A percentile compares a stretch with the other conserved stretches of the same genome.
Conservation (phyloP, 2,888 invertebrate species). For the Dolichomitus sp. region DNA sequence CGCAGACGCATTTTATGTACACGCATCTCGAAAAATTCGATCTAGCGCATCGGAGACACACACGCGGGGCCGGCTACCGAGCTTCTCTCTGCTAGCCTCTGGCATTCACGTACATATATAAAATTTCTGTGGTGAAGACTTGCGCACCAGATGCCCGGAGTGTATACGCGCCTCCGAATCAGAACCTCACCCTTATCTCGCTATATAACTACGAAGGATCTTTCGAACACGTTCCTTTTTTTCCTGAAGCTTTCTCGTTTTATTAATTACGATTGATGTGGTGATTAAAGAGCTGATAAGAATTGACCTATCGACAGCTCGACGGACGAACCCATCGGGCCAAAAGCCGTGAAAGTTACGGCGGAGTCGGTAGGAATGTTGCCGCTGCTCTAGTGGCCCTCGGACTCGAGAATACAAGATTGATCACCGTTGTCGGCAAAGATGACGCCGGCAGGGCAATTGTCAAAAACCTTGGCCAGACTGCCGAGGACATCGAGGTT, state of each 20-base stretch:
- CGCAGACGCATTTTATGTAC: constrained; percentile 10
- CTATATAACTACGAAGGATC: background rate
- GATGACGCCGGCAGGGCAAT: constrained; percentile 80
- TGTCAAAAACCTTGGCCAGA: constrained; percentile 76
- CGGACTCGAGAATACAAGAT: constrained; percentile 86
- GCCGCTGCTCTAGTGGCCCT: constrained; percentile 94
- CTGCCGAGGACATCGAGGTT: constrained; percentile 74
- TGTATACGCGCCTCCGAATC: constrained; percentile 22
- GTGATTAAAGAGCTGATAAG: background rate
- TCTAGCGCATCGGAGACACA: constrained; percentile 34
- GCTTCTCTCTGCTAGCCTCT: constrained; percentile 36
- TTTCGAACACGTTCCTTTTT: background rate
- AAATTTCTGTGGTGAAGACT: constrained; percentile 29
- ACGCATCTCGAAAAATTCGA: constrained; percentile 39
- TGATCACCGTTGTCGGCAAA: constrained; percentile 82
- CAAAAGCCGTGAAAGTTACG: constrained; percentile 89
- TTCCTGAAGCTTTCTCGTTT: background rate
- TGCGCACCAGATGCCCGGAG: constrained; percentile 25
- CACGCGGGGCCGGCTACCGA: constrained; percentile 55
- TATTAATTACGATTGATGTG: background rate
- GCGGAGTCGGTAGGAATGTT: constrained; percentile 97
- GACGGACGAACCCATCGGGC: constrained; percentile 94
- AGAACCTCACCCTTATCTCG: constrained; percentile 29
- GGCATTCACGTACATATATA: constrained; percentile 4
- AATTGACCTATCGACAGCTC: constrained; percentile 86